Percentiles rank a stretch among this genome's conserved stretches.
Evolutionary conservation across 2,888 invertebrate genomes (phyloP).

Genomic region (Lepidonotus clava): DNA sequence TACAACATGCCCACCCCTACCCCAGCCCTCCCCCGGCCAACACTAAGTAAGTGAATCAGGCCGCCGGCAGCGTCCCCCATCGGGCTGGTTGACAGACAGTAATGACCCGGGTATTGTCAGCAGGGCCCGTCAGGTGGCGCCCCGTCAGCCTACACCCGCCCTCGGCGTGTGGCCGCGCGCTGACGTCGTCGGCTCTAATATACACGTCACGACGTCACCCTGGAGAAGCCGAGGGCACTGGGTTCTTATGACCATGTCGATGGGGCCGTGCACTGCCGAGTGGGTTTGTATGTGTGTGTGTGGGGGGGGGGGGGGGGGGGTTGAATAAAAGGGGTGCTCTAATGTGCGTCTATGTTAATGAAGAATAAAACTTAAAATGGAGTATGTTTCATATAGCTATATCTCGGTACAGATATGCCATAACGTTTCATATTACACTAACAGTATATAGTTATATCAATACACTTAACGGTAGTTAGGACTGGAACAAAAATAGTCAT

Average conservation of each 20-base stretch:
- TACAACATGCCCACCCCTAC: not conserved
- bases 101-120: constrained; percentile 46
- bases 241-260: too few relatives aligned
- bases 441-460: too few relatives aligned
- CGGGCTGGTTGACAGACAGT: constrained; percentile 31
- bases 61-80: constrained; percentile 13
- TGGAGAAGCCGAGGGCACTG: too few relatives aligned
- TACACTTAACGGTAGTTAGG: too few relatives aligned
- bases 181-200: constrained; percentile 32
- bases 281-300: not conserved
- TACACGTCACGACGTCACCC: constrained; percentile 1
- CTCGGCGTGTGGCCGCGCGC: not conserved
- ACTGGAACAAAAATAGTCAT: too few relatives aligned
- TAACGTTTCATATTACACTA: too few relatives aligned
- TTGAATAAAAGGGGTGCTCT: not conserved
- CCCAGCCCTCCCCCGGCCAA: not conserved
- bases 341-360: not conserved
- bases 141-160: constrained; percentile 22
- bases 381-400: too few relatives aligned
- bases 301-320: not conserved
- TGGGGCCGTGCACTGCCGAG: not conserved
- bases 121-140: constrained; percentile 1
- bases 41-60: constrained; percentile 48
- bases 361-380: not conserved
- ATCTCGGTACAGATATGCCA: too few relatives aligned